Evolutionary conservation across 2,888 invertebrate species (phyloP).

Genomic region (Deilephila elpenor): DNA sequence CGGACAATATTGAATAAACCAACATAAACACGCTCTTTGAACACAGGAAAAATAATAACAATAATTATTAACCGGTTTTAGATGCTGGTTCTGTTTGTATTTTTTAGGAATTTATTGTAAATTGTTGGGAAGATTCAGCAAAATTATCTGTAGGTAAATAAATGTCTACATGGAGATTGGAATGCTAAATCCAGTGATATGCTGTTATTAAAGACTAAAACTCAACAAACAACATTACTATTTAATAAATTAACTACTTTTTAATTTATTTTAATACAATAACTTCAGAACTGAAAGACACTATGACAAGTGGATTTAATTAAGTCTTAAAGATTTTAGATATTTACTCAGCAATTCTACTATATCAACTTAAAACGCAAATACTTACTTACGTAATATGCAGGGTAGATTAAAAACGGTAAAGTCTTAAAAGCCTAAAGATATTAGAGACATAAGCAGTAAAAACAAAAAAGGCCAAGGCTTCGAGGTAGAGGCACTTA

Average conservation of each 20-base stretch:
- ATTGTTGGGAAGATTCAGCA: conserved; percentile 8
- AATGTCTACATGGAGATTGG: not conserved
- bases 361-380: too few relatives aligned
- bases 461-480: not conserved
- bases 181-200: not conserved
- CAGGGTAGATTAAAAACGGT: too few relatives aligned
- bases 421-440: too few relatives aligned
- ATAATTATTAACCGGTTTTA: conserved; percentile 17
- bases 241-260: too few relatives aligned
- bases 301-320: too few relatives aligned
- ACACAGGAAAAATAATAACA: conserved; percentile 14
- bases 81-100: not conserved
- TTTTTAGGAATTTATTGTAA: conserved; percentile 22
- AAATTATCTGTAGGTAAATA: not conserved
- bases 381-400: too few relatives aligned
- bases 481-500: not conserved
- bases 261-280: too few relatives aligned
- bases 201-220: not conserved
- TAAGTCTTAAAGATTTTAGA: too few relatives aligned
- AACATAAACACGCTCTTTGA: conserved; percentile 9
- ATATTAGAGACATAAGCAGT: not conserved
- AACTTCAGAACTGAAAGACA: too few relatives aligned
- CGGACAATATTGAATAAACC: conserved; percentile 27
- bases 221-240: not conserved
- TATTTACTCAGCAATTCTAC: too few relatives aligned